phyloP scores from a whole-genome alignment of 1,140 invertebrate genomes.

The Drosophila azteca region DNA sequence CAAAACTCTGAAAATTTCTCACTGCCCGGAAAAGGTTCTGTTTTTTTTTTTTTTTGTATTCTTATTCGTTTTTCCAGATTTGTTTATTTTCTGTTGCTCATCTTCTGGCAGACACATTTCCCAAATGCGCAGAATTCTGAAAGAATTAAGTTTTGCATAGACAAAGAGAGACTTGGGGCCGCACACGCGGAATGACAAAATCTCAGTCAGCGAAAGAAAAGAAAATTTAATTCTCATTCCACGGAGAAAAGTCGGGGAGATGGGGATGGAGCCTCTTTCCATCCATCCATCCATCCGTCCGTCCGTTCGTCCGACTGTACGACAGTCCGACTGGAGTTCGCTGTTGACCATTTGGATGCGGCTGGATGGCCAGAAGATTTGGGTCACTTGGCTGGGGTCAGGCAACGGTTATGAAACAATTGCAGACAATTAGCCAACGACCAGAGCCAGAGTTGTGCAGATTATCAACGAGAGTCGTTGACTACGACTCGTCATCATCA shows the following conservation, averaged over 20 bases:
- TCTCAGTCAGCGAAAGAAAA: constrained; percentile 25
- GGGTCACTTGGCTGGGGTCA: constrained; percentile 71
- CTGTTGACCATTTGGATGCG: constrained; percentile 48
- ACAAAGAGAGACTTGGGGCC: constrained; percentile 26
- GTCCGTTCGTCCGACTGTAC: too few relatives aligned
- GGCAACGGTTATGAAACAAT: constrained; percentile 76
- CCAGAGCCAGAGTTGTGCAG: constrained; percentile 36
- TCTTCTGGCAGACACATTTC: constrained; percentile 72
- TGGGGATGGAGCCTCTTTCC: constrained; percentile 1
- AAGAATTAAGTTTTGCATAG: constrained; percentile 63
- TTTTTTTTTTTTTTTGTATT: constrained; percentile 1
- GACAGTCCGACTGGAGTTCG: constrained; percentile 1
- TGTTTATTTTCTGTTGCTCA: constrained; percentile 49
- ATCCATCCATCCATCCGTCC: too few relatives aligned
- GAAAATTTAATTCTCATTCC: constrained; percentile 54
- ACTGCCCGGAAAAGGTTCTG: constrained; percentile 53
- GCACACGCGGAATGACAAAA: constrained; percentile 58
- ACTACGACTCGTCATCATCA: constrained; percentile 27
- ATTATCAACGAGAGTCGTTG: constrained; percentile 61
- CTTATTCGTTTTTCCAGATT: constrained; percentile 17
- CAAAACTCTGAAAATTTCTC: constrained; percentile 69
- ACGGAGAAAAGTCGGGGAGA: constrained; percentile 10
- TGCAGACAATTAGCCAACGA: constrained; percentile 67
- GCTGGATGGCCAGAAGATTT: constrained; percentile 56
- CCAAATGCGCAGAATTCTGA: constrained; percentile 65